phyloP scores from a whole-genome alignment of 1,140 invertebrate genomes.

The Tetraneura akinire region DNA sequence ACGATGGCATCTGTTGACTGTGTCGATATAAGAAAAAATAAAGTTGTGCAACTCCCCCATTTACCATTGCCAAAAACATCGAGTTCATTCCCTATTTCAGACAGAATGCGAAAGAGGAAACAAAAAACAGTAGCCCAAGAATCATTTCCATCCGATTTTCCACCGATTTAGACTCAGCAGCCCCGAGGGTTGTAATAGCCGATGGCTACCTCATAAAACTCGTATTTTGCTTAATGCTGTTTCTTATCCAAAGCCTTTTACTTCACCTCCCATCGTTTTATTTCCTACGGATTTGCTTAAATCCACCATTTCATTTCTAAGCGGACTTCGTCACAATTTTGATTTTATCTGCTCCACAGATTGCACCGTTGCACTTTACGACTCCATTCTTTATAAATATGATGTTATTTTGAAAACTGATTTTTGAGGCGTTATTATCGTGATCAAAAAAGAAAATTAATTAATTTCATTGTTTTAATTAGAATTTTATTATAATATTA shows the following conservation, averaged over 20 bases:
- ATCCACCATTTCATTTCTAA: constrained; percentile 38
- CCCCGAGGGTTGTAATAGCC: constrained; percentile 43
- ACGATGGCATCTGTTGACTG: constrained; percentile 44
- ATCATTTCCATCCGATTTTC: constrained; percentile 48
- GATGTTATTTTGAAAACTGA: neutral
- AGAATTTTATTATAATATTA: neutral
- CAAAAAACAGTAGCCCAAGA: constrained; percentile 30
- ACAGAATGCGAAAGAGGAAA: constrained; percentile 6
- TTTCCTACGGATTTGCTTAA: constrained; percentile 43
- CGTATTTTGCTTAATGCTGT: constrained; percentile 48
- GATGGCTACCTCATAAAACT: constrained; percentile 51
- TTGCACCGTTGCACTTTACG: constrained; percentile 21
- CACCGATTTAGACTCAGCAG: constrained; percentile 42
- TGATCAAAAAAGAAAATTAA: neutral
- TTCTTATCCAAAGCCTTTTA: constrained; percentile 41
- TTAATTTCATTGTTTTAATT: neutral
- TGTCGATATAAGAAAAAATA: constrained; percentile 46
- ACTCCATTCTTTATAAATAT: neutral
- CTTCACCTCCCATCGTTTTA: neutral
- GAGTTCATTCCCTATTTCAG: neutral
- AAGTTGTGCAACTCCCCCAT: constrained; percentile 25
- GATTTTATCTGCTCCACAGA: constrained; percentile 21
- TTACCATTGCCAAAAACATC: constrained; percentile 37
- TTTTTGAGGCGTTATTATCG: neutral
- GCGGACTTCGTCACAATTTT: constrained; percentile 4